Base-by-base conservation (phyloP, 2,113 vertebrate species). In the Pampusana beccarii region DNA sequence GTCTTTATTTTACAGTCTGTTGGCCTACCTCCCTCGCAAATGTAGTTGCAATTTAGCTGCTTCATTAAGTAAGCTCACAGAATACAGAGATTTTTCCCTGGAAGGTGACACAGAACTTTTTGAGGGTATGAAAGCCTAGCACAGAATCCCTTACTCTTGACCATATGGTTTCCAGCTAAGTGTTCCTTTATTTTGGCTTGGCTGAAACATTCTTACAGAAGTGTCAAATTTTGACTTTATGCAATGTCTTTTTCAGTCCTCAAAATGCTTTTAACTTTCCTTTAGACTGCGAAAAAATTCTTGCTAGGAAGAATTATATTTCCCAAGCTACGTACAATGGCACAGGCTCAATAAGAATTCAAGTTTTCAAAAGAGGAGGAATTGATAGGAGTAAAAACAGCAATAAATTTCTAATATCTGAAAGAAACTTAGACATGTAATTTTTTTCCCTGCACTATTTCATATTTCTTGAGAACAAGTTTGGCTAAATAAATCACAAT, bases 101-200 rank as follows among this genome's bases (percentile, higher is more conserved):
- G 83, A 77, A 88, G 88, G 62, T 88, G 77, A 90, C 77, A 92
- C 44, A 15, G 60, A 93, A 54, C 31, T 81, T 90, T 66, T 20
- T 62, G 16, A 48, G 67, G 44, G 26, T 72, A 86, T 54, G 50
- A 81, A 90, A 89, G 57, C 70, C 73, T 86, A 75, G 36, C 83
- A 86, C 57, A 91, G 86, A 93, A 92, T 85, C 65, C 21, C 48
- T 92, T 64, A 33, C 57, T 84, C 93, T 7, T 26, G 28, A 84
- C 77, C 96, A 96, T 92, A 65, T 90, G 85, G 86, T 95, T 94
- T 92, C 72, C 83, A 93, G 80, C 58, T 96, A 95, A 88, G 64
- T 42, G 67, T 88, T 95, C 93, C 84, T 91, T 97, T 97, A 96
- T 93, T 96, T 96, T 92, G 95, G 89, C 92, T 90, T 84, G 75